Percentiles rank a stretch among this genome's conserved stretches.
phyloP scores from a whole-genome alignment of 2,113 vertebrate species.

The Spheniscus mendiculus region DNA sequence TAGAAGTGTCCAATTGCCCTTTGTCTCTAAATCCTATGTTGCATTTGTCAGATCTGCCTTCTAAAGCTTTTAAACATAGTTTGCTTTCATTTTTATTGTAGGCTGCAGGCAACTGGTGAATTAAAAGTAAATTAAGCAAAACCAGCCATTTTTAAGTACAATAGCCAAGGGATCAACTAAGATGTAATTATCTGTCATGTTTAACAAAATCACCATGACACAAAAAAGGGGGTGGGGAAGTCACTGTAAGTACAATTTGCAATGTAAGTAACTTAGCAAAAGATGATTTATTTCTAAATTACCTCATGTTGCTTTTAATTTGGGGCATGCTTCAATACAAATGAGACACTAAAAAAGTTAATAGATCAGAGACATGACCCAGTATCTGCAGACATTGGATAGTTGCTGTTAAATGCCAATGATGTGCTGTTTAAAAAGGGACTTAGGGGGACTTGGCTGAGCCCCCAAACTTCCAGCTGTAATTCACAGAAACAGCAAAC shows the following conservation, averaged over 20 bases:
- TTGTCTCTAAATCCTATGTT: conserved; percentile 38
- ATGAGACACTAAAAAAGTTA: background rate
- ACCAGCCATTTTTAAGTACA: conserved; percentile 12
- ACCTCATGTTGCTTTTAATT: background rate
- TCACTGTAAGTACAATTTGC: background rate
- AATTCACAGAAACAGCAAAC: background rate
- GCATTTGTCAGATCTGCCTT: conserved; percentile 49
- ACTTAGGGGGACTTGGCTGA: background rate
- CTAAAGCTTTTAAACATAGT: conserved; percentile 51
- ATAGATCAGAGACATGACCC: background rate
- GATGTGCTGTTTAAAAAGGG: background rate
- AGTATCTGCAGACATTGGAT: background rate
- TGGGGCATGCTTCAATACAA: background rate
- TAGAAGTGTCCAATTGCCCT: conserved; percentile 29
- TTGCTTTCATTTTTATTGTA: conserved; percentile 27
- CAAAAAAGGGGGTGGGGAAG: background rate
- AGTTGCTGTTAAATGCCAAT: background rate
- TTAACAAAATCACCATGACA: background rate
- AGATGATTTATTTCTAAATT: background rate
- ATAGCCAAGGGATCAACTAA: background rate
- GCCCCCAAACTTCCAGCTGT: background rate
- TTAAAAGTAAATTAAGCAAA: conserved; percentile 35
- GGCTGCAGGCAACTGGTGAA: background rate
- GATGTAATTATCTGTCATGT: background rate
- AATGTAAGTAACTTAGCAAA: background rate